Evolutionary conservation across 2,888 invertebrate genomes (phyloP).

Genomic region (Thera obeliscata): DNA sequence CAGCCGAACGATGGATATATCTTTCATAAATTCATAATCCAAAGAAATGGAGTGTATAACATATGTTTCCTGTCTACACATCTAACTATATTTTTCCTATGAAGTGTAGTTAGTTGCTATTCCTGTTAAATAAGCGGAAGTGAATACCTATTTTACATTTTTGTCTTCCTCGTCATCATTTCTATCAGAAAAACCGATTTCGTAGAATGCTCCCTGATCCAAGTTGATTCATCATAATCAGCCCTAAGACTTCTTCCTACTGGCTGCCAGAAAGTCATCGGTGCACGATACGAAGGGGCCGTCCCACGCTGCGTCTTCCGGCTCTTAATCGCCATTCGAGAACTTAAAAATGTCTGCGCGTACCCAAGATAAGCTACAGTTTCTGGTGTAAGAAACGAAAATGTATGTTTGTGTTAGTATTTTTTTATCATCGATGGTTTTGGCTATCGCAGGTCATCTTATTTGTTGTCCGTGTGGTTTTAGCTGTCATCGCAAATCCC

Average conservation of each 20-base stretch:
- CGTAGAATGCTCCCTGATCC: background rate
- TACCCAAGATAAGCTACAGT: background rate
- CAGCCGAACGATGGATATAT: constrained; percentile 33
- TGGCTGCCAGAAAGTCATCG: background rate
- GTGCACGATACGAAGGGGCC: background rate
- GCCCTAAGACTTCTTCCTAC: background rate
- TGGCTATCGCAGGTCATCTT: background rate
- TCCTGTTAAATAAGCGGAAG: constrained; percentile 60
- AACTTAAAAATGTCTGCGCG: too few relatives aligned
- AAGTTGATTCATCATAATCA: constrained; percentile 3
- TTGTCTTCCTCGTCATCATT: constrained; percentile 50
- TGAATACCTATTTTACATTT: constrained; percentile 48
- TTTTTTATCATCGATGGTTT: background rate
- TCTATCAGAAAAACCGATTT: constrained; percentile 14
- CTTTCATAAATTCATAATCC: constrained; percentile 38
- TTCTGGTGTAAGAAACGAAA: background rate
- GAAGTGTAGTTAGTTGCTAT: constrained; percentile 56
- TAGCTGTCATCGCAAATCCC: constrained; percentile 56
- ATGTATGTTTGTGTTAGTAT: background rate
- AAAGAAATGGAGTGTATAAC: constrained; percentile 40
- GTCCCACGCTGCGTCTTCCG: background rate
- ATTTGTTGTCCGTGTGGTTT: background rate
- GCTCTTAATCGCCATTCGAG: background rate
- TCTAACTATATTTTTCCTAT: constrained; percentile 51
- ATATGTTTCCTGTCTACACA: constrained; percentile 46